These are phyloP conservation scores for Apis dorsata DNA, from an alignment of 1,140 invertebrate species.

Conservation along the genomic window DNA sequence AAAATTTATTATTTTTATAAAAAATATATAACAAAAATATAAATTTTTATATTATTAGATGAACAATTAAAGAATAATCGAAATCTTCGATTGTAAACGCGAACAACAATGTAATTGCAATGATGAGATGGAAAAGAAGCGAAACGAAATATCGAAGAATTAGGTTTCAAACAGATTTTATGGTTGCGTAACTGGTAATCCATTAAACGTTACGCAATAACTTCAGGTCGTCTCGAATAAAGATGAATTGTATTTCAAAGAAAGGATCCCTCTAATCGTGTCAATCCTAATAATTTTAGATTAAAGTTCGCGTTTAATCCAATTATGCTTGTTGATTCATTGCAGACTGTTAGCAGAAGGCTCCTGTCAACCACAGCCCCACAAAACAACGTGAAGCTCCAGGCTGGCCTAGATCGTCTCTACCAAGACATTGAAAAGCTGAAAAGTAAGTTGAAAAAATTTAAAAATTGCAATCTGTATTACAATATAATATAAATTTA, in stretches of 20 bases:
- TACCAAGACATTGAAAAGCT: slow-evolving; percentile 82
- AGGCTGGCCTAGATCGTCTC: slow-evolving; percentile 80
- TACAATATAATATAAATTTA: background rate
- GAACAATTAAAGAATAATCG: too few species aligned
- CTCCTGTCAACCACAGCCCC: slow-evolving; percentile 67
- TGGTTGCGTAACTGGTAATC: slow-evolving; percentile 18
- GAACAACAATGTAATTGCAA: background rate
- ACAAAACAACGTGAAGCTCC: slow-evolving; percentile 78
- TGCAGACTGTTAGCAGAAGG: slow-evolving; percentile 74
- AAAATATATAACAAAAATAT: too few species aligned
- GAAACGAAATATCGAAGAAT: slow-evolving; percentile 17
- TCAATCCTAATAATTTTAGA: slow-evolving; percentile 46
- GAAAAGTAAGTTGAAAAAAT: slow-evolving; percentile 78
- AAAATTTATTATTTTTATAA: too few species aligned
- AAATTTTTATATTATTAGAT: too few species aligned
- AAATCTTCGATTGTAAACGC: background rate
- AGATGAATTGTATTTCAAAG: slow-evolving; percentile 49
- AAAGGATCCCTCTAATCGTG: slow-evolving; percentile 41
- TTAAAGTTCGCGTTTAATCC: slow-evolving; percentile 47
- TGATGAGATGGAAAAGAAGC: background rate
- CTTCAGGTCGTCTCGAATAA: slow-evolving; percentile 7
- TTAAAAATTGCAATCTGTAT: background rate
- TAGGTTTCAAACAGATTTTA: slow-evolving; percentile 25
- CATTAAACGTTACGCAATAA: slow-evolving; percentile 29
- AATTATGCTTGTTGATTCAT: slow-evolving; percentile 55